Percentiles rank a stretch among this genome's conserved stretches.
Evolutionary conservation across 2,888 invertebrate genomes (phyloP).

Genomic region (Antheraea assamensis): DNA sequence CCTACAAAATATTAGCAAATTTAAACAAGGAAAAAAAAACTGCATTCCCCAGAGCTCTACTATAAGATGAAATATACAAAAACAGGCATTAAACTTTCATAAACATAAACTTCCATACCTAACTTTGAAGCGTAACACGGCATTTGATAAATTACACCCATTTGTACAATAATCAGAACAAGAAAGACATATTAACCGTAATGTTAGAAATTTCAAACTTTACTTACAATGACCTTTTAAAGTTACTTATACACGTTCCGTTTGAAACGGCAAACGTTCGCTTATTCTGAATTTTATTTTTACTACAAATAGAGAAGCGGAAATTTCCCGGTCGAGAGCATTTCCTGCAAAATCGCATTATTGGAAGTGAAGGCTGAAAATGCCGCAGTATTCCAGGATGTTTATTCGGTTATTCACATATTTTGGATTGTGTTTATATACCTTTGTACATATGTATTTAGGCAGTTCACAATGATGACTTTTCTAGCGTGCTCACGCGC

Average conservation of each 20-base stretch:
- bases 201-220: not conserved
- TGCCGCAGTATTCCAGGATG: not conserved
- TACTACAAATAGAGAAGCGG: not conserved
- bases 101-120: not conserved
- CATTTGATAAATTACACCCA: not conserved
- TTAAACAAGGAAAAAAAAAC: not conserved
- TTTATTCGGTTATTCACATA: not conserved
- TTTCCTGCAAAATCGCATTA: slow-evolving; percentile 6
- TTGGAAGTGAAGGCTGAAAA: not conserved
- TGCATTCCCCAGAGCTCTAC: not conserved
- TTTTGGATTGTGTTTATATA: not conserved
- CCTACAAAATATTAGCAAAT: not conserved
- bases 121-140: not conserved
- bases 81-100: not conserved
- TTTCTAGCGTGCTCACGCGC: no score
- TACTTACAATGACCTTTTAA: not conserved
- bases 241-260: not conserved
- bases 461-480: no score
- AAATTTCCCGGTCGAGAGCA: not conserved
- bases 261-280: not conserved
- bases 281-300: slow-evolving; percentile 8
- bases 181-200: not conserved
- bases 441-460: not conserved
- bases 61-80: not conserved
- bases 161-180: not conserved